Evolutionary conservation across 2,113 vertebrate genomes (phyloP).

Genomic region (Entosphenus tridentatus): DNA sequence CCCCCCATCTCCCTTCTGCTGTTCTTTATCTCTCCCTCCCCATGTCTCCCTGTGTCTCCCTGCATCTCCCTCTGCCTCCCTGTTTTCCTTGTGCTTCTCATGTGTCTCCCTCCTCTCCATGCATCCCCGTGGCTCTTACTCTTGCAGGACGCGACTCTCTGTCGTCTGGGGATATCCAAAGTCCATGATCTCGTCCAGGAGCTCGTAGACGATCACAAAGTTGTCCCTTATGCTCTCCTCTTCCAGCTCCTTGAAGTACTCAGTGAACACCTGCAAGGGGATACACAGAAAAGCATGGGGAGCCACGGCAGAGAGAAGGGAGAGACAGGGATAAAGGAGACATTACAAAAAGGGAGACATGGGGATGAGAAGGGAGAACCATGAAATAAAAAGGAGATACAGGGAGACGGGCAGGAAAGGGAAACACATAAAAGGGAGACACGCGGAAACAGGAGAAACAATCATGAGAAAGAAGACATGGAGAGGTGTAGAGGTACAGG

Average conservation of each 20-base stretch:
- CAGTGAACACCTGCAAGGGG: conserved; percentile 26
- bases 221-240: conserved; percentile 97
- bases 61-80: background rate
- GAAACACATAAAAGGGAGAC: no score
- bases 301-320: no score
- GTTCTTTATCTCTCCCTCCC: background rate
- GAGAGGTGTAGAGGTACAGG: no score
- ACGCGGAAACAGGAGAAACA: no score
- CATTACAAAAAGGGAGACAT: no score
- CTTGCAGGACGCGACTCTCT: conserved; percentile 94
- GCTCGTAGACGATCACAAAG: conserved; percentile 95
- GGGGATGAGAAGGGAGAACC: no score
- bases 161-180: conserved; percentile 96
- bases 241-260: conserved; percentile 96
- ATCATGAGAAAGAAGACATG: no score
- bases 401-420: no score
- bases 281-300: no score
- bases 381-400: no score
- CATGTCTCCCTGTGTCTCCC: background rate
- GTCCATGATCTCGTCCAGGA: conserved; percentile 95
- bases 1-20: background rate
- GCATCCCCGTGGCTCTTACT: conserved; percentile 17
- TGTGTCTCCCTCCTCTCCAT: background rate
- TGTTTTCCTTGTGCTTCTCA: background rate
- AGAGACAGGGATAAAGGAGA: no score